phyloP scores from a whole-genome alignment of 2,797 vertebrate species.

The Alcedo atthis region DNA sequence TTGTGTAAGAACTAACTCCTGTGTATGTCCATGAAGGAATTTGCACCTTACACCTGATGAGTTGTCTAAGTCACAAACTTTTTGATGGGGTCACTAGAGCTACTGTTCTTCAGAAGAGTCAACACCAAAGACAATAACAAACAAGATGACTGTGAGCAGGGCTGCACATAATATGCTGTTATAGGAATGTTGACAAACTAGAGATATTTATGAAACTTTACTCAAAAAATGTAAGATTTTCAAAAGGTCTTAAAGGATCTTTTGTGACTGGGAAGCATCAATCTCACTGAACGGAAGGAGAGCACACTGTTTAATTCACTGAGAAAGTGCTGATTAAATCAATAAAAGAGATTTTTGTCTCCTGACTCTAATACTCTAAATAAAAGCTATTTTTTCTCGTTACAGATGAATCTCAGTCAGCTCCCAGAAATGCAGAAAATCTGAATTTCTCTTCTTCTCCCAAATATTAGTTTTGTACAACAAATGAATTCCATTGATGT shows the following conservation, averaged over 20 bases:
- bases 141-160: fast-evolving
- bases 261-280: not conserved
- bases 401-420: not conserved
- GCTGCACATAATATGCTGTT: not conserved
- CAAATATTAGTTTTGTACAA: not conserved
- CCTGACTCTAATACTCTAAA: not conserved
- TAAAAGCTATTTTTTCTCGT: not conserved
- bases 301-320: not conserved
- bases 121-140: not conserved
- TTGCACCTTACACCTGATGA: not conserved
- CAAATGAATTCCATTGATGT: constrained; percentile 25
- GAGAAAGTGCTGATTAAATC: not conserved
- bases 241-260: not conserved
- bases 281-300: not conserved
- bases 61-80: not conserved
- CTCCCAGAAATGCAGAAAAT: constrained; percentile 12
- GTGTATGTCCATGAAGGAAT: not conserved
- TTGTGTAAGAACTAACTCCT: not conserved
- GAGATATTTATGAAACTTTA: not conserved
- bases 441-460: not conserved
- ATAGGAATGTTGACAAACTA: not conserved
- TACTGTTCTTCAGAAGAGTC: not conserved
- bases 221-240: not conserved
- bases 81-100: not conserved
- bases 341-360: not conserved